Evolutionary conservation across 1,140 invertebrate species (phyloP).

Genomic region (Neodiprion virginianus): DNA sequence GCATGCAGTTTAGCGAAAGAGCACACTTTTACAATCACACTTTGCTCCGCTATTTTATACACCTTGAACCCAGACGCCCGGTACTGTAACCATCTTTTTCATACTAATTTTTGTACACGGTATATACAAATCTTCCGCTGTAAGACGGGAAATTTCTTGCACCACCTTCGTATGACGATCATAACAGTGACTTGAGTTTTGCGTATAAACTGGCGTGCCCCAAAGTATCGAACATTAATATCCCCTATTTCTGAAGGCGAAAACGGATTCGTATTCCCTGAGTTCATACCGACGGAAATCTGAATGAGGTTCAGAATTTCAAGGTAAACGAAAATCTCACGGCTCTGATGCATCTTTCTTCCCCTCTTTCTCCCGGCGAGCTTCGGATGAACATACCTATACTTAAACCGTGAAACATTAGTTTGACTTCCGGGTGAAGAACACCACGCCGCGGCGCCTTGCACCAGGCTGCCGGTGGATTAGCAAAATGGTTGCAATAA

Average conservation of each 20-base stretch:
- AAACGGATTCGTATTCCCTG: no score
- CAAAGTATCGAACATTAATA: no score
- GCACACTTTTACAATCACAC: slow-evolving; percentile 5
- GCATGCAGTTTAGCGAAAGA: slow-evolving; percentile 1
- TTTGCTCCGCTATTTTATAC: background rate
- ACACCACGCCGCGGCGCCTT: background rate
- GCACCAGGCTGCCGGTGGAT: slow-evolving; percentile 38
- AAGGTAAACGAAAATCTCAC: background rate
- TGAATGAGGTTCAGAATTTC: background rate
- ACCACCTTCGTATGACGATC: no score
- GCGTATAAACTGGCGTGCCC: no score
- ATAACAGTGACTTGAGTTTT: no score
- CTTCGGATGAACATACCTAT: background rate
- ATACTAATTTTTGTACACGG: background rate
- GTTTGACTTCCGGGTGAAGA: background rate
- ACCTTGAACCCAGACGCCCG: background rate
- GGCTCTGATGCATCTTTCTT: background rate
- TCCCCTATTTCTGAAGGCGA: no score
- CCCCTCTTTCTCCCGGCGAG: background rate
- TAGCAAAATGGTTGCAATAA: slow-evolving; percentile 63
- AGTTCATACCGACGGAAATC: no score
- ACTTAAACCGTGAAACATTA: slow-evolving; percentile 7
- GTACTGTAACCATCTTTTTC: background rate
- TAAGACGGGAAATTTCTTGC: no score
- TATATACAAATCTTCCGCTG: no score